phyloP scores from a whole-genome alignment of 2,113 vertebrate genomes.

The Zosterops pallidus region DNA sequence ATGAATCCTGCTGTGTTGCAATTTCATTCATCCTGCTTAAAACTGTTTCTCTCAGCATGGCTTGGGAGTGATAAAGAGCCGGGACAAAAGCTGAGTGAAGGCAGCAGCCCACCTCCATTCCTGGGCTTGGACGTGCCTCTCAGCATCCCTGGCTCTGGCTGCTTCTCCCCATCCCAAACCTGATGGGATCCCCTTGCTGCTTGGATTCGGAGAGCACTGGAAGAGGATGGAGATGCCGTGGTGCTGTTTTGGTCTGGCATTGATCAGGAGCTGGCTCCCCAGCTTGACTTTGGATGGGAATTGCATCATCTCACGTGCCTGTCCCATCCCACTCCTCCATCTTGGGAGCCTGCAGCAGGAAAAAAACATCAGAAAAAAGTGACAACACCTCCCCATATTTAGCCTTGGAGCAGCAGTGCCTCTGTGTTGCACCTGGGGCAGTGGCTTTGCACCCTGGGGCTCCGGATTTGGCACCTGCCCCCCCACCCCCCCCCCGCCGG shows the following conservation, averaged over 20 bases:
- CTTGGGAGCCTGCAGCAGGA: background rate
- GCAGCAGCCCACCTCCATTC: background rate
- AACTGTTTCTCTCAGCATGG: constrained; percentile 20
- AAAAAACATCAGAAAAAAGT: background rate
- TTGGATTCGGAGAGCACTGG: fast-evolving
- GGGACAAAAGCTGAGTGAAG: background rate
- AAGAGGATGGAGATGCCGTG: fast-evolving
- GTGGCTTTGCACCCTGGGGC: fast-evolving
- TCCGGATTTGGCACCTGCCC: background rate
- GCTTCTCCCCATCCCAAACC: background rate
- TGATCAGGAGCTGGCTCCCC: background rate
- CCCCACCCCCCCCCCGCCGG: fast-evolving
- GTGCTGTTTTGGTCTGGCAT: background rate
- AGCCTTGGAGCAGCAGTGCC: fast-evolving
- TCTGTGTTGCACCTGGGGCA: fast-evolving
- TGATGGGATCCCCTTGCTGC: background rate
- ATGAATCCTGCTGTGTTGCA: background rate
- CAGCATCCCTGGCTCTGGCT: background rate
- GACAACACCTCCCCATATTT: background rate
- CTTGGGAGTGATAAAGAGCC: background rate
- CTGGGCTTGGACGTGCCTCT: fast-evolving
- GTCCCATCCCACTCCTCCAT: background rate
- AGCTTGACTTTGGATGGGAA: background rate
- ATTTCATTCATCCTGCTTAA: background rate
- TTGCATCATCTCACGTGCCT: fast-evolving